Conservation (phyloP, 37 sponge, comb jelly and placozoan species). For the Halichondria panicea region DNA sequence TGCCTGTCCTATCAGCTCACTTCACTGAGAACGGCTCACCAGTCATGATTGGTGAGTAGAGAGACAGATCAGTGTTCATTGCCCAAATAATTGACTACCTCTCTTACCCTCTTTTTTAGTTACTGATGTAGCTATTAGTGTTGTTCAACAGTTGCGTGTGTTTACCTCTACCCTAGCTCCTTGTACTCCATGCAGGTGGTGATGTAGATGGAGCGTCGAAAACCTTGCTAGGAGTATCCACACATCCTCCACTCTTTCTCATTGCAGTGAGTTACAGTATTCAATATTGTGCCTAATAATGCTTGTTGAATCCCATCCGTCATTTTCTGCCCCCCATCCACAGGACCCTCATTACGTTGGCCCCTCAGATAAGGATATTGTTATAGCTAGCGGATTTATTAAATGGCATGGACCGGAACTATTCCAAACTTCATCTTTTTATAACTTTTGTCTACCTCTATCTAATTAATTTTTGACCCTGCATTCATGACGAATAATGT, state of each 20-base stretch:
- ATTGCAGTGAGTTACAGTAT: conserved; percentile 40
- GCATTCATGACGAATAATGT: too few species aligned
- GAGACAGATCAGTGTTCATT: too few species aligned
- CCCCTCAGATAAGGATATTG: background rate
- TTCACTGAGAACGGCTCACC: conserved; percentile 78
- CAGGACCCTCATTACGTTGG: conserved; percentile 53
- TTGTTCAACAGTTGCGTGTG: too few species aligned
- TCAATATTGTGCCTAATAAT: background rate
- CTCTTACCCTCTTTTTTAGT: too few species aligned
- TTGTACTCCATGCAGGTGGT: conserved; percentile 29
- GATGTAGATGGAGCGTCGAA: conserved; percentile 63
- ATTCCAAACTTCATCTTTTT: conserved; percentile 41
- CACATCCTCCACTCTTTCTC: conserved; percentile 6
- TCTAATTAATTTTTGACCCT: too few species aligned
- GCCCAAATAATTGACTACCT: too few species aligned
- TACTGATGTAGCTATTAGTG: too few species aligned
- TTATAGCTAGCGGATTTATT: conserved; percentile 12
- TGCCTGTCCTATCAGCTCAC: conserved; percentile 42
- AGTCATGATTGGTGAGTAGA: conserved; percentile 85
- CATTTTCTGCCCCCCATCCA: background rate
- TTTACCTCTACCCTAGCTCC: too few species aligned
- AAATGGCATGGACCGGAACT: conserved; percentile 33
- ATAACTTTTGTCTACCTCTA: conserved; percentile 61
- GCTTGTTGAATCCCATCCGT: background rate
- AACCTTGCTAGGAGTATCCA: conserved; percentile 45